These are phyloP conservation scores for Capitella teleta DNA, from an alignment of 1,140 invertebrate genomes.

Conservation along the genomic window DNA sequence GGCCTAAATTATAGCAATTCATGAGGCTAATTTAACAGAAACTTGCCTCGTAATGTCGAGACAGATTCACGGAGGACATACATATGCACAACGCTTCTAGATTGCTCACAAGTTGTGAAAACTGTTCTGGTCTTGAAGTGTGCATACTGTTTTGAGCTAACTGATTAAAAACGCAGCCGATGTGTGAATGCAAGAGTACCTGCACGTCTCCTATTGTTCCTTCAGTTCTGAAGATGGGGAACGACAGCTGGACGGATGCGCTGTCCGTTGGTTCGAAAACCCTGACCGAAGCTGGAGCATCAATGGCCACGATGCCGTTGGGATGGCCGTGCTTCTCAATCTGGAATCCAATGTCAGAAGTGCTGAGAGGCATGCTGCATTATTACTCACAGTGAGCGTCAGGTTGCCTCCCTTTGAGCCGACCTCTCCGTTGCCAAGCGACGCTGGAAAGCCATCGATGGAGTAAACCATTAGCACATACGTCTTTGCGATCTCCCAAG, in stretches of 20 bases:
- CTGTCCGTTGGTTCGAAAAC: slow-evolving; percentile 25
- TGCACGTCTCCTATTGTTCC: slow-evolving; percentile 21
- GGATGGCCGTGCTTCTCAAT: slow-evolving; percentile 33
- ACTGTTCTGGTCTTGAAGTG: too few relatives aligned
- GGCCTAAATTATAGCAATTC: too few relatives aligned
- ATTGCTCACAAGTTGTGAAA: too few relatives aligned
- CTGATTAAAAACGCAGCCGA: neutral
- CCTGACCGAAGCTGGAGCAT: slow-evolving; percentile 14
- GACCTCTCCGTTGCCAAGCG: slow-evolving; percentile 25
- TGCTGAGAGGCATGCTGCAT: neutral
- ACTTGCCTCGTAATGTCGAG: too few relatives aligned
- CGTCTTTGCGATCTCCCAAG: slow-evolving; percentile 32
- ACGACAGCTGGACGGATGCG: slow-evolving; percentile 17
- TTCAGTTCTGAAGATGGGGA: slow-evolving; percentile 22
- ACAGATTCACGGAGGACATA: too few relatives aligned
- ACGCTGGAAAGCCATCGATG: slow-evolving; percentile 17
- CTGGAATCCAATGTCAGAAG: slow-evolving; percentile 13
- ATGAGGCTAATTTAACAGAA: too few relatives aligned
- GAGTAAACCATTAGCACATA: slow-evolving; percentile 27
- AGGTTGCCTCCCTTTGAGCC: slow-evolving; percentile 19
- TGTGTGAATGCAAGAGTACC: slow-evolving; percentile 14
- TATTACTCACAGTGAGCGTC: slow-evolving; percentile 23
- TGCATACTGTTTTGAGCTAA: neutral
- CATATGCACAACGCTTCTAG: too few relatives aligned
- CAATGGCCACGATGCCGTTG: slow-evolving; percentile 31